Conservation (phyloP, 2,113 vertebrate genomes). For the Trogon surrucura region DNA sequence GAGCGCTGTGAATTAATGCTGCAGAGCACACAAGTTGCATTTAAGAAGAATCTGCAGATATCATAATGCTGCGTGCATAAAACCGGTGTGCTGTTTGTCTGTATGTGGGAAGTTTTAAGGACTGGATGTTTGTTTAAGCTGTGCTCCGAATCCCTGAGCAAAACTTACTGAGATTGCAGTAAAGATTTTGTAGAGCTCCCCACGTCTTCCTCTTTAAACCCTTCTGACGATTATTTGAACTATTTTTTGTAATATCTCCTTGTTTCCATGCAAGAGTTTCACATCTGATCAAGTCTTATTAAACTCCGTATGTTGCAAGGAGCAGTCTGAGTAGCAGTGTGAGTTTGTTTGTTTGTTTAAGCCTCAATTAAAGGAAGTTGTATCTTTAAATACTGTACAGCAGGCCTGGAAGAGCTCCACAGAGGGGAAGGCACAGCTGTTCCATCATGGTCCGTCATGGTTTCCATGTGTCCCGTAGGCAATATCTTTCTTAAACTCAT, state of each 20-base stretch:
- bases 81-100: not conserved
- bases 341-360: slow-evolving; percentile 56
- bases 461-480: slow-evolving; percentile 30
- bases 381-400: slow-evolving; percentile 41
- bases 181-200: not conserved
- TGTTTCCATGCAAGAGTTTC: slow-evolving; percentile 14
- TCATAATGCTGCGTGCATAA: not conserved
- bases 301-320: not conserved
- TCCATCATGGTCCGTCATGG: slow-evolving; percentile 40
- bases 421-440: slow-evolving; percentile 55
- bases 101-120: slow-evolving; percentile 10
- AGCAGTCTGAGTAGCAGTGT: not conserved
- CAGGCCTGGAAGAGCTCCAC: slow-evolving; percentile 8
- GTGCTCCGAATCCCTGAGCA: slow-evolving; percentile 2
- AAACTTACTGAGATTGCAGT: not conserved
- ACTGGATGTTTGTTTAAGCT: slow-evolving; percentile 48
- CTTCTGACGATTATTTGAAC: slow-evolving; percentile 36
- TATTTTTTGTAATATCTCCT: not conserved
- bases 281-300: slow-evolving; percentile 18
- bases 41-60: not conserved
- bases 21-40: not conserved
- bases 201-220: not conserved
- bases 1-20: not conserved
- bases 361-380: slow-evolving; percentile 41
- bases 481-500: slow-evolving; percentile 60